Evolutionary conservation across 2,113 vertebrate species (phyloP).

Genomic region (Noturus placidus): DNA sequence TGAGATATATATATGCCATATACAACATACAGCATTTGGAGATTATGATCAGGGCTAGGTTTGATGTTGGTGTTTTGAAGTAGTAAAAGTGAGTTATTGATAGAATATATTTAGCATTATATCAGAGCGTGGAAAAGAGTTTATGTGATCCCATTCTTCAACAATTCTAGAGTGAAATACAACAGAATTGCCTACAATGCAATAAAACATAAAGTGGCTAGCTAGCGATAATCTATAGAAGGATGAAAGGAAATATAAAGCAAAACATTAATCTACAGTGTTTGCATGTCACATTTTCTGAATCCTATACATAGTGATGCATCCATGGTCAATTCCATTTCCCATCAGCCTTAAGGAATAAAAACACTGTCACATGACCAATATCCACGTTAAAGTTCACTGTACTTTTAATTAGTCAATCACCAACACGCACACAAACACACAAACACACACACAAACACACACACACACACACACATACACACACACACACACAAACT

Average conservation of each 20-base stretch:
- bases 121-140: background rate
- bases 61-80: slow-evolving; percentile 38
- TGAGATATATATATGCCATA: background rate
- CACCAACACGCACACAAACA: background rate
- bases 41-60: slow-evolving; percentile 34
- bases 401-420: background rate
- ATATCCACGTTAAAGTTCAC: background rate
- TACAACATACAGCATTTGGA: slow-evolving; percentile 25
- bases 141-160: background rate
- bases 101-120: slow-evolving; percentile 38
- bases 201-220: background rate
- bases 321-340: background rate
- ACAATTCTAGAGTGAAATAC: background rate
- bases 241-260: background rate
- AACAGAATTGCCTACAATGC: background rate
- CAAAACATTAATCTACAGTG: background rate
- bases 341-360: background rate
- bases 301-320: background rate
- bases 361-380: background rate
- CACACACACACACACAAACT: background rate
- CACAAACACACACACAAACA: background rate
- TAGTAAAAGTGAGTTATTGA: slow-evolving; percentile 43
- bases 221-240: background rate
- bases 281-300: background rate
- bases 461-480: background rate